Percentiles rank a stretch among this genome's conserved stretches.
Evolutionary conservation across 2,797 vertebrate genomes (phyloP).

Genomic region (Peromyscus melanophrys): DNA sequence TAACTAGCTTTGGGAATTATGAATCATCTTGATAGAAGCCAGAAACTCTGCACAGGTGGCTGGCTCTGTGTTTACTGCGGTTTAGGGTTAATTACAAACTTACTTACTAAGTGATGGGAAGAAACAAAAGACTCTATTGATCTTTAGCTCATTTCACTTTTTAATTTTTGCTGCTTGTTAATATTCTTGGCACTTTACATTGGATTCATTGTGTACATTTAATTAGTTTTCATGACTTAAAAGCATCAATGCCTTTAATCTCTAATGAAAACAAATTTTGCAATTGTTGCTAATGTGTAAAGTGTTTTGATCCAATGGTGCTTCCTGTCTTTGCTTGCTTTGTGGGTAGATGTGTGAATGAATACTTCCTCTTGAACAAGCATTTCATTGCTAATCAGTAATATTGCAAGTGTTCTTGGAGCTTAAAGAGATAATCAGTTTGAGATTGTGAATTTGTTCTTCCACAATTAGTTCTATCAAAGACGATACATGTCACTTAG

Average conservation of each 20-base stretch:
- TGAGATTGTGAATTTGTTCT: neutral
- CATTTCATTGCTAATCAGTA: neutral
- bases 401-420: neutral
- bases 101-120: neutral
- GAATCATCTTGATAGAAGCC: neutral
- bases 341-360: neutral
- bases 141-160: neutral
- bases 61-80: conserved; percentile 12
- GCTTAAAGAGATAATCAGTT: neutral
- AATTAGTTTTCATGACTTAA: conserved; percentile 47
- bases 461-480: neutral
- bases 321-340: conserved; percentile 11
- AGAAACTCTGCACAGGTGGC: neutral
- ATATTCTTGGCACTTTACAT: conserved; percentile 57
- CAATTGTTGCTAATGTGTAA: neutral
- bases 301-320: neutral
- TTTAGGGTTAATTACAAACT: conserved; percentile 27
- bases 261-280: conserved; percentile 45
- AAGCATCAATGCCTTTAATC: conserved; percentile 24
- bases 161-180: neutral
- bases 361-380: conserved; percentile 26
- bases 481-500: neutral
- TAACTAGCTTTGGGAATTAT: neutral
- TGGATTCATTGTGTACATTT: neutral
- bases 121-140: neutral